A percentile compares a stretch with the other conserved stretches of the same genome.
These are phyloP conservation scores for Eolophus roseicapilla DNA, from an alignment of 2,113 vertebrate genomes.

Conservation along the genomic window DNA sequence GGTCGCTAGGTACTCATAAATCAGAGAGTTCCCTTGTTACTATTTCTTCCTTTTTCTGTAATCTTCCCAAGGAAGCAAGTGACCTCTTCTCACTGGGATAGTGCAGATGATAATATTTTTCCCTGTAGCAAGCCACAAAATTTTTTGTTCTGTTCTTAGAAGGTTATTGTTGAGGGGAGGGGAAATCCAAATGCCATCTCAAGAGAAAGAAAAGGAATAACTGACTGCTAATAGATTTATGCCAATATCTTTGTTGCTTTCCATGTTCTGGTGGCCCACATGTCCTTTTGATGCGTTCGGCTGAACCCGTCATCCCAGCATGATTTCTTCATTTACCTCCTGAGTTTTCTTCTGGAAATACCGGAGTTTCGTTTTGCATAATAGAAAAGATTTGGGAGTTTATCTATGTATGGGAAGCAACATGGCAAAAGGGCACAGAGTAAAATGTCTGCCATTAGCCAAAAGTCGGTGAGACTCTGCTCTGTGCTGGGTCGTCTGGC, in stretches of 20 bases:
- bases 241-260: neutral
- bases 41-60: neutral
- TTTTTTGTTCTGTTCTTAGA: neutral
- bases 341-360: neutral
- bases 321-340: neutral
- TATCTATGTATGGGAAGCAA: neutral
- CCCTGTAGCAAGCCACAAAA: neutral
- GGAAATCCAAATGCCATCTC: neutral
- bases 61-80: slow-evolving; percentile 3
- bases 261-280: neutral
- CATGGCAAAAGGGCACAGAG: neutral
- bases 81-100: neutral
- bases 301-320: neutral
- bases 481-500: neutral
- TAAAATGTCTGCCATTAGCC: neutral
- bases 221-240: neutral
- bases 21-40: neutral
- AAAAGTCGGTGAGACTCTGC: neutral
- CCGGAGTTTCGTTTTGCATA: neutral
- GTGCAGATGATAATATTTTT: neutral
- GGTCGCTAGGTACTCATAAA: neutral
- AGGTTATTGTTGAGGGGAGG: neutral
- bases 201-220: neutral
- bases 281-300: neutral
- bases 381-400: neutral